Evolutionary conservation across 2,888 invertebrate species (phyloP).

Genomic region (Limnephilus rhombicus): DNA sequence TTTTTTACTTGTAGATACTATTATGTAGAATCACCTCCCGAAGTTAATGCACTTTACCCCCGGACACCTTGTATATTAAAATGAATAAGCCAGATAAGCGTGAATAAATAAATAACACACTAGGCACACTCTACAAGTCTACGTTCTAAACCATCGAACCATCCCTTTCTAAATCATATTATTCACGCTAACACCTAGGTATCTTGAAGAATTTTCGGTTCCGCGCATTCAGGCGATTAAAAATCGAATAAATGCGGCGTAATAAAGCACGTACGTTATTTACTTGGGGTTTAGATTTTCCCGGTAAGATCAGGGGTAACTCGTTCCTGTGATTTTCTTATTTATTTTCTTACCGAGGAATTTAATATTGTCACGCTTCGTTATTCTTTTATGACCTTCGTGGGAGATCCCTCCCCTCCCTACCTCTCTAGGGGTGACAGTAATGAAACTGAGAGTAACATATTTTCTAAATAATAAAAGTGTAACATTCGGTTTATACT

Average conservation of each 20-base stretch:
- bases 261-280: slow-evolving; percentile 1
- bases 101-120: too few relatives aligned
- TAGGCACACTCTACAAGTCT: too few relatives aligned
- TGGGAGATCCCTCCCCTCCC: neutral
- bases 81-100: too few relatives aligned
- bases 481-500: slow-evolving; percentile 1
- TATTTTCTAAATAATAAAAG: slow-evolving; percentile 26
- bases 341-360: slow-evolving; percentile 31
- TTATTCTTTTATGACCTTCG: slow-evolving; percentile 40
- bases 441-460: slow-evolving; percentile 41
- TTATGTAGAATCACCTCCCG: too few relatives aligned
- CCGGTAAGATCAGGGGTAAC: slow-evolving; percentile 3
- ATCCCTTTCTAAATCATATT: too few relatives aligned
- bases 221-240: neutral
- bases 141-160: too few relatives aligned
- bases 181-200: too few relatives aligned
- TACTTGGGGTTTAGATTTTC: neutral
- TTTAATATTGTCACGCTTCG: slow-evolving; percentile 43
- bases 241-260: neutral
- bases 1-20: too few relatives aligned
- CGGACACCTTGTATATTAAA: too few relatives aligned
- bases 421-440: neutral
- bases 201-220: too few relatives aligned
- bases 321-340: neutral
- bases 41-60: too few relatives aligned